Base-by-base conservation (phyloP, 1,140 invertebrate genomes). In the Zaprionus nigranus region DNA sequence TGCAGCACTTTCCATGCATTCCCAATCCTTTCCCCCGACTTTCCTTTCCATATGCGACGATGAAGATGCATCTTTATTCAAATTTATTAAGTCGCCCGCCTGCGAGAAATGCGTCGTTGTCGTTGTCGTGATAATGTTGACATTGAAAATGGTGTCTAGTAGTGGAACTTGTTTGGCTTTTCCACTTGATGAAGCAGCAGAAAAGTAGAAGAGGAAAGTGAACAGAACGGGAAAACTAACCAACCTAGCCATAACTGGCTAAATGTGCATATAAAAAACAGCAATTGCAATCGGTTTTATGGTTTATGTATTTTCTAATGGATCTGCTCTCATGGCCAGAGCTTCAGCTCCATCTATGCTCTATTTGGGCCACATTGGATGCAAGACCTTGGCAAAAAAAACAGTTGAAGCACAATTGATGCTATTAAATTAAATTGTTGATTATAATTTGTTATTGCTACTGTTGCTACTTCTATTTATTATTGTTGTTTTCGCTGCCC, bases 111-210 rank as follows among this genome's bases (percentile, higher is more conserved):
- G 30, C 30, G 30, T 34, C 40, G 40, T 34, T 56, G 74, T 68
- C 77, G 81, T 87, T 56, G 74, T 68, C 77, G 81, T 87, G 84
- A 82, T 78, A 88, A 87, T 83, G 87, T 88, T 87, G 83, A 81
- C 81, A 87, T 88, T 87, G 81, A 87, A 88, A 73, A 88, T 67
- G 77, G 65, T 67, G 64, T 67, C 58, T 38, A 17, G 34, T 34
- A 36, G 54, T 59, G 54, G 60, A 64, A 71, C 54, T 71, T 59
- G n/a, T 43, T 38, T 54, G 63, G 49, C 12, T 75, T 75, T 75
- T 75, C 72, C 43, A 70, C 49, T 70, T 30, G 38, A 30, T 43
- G 34, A 7, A 46, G 40, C 40, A 46, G 40, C 40, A 46, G 40
- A 46, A 46, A n/a, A n/a, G n/a, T 46, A 17, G 43, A 51, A 26